A percentile compares a stretch with the other conserved stretches of the same genome.
These are phyloP conservation scores for Tichodroma muraria DNA, from an alignment of 2,113 vertebrate species.

Conservation along the genomic window DNA sequence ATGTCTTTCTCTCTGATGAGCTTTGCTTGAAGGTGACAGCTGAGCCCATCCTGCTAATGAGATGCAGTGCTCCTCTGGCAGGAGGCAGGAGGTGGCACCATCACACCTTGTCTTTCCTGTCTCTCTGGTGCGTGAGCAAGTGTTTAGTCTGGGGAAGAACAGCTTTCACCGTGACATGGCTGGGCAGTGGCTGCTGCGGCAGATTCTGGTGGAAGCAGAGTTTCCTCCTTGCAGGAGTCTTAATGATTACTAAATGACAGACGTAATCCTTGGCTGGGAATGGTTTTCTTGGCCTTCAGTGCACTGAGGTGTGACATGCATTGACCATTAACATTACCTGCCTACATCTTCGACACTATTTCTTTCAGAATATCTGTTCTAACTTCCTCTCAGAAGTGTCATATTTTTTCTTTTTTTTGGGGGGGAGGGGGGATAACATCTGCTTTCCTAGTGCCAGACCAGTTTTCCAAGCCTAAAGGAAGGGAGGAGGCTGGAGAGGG, in stretches of 20 bases:
- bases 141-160: not conserved
- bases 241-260: not conserved
- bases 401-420: not conserved
- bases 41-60: not conserved
- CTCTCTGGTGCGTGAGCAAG: not conserved
- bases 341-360: not conserved
- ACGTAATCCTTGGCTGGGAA: not conserved
- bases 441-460: not conserved
- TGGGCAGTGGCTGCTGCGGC: not conserved
- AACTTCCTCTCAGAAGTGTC: not conserved
- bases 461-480: not conserved
- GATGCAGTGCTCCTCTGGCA: not conserved
- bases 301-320: not conserved
- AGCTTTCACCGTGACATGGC: not conserved
- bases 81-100: slow-evolving; percentile 15
- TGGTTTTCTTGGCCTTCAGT: not conserved
- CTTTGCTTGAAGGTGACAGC: not conserved
- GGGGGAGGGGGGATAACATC: not conserved
- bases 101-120: not conserved
- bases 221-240: not conserved
- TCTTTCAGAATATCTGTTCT: not conserved
- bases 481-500: not conserved
- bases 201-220: not conserved
- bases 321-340: not conserved
- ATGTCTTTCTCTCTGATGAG: not conserved